Base-by-base conservation (phyloP, 2,888 invertebrate species). In the Alloscopus bannaensis region DNA sequence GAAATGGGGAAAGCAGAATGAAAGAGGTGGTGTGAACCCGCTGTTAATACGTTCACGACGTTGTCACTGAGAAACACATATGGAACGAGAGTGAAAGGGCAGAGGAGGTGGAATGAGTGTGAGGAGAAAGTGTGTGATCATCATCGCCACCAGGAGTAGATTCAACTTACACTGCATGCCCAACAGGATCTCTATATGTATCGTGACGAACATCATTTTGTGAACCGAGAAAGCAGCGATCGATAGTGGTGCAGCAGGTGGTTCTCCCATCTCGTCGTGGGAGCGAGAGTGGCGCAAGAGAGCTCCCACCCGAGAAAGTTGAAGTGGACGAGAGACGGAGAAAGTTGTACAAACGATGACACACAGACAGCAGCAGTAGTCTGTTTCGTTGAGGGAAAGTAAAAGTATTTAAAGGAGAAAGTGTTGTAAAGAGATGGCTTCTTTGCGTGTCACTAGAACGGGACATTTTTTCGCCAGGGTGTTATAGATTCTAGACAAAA, bases 231-330 rank as follows among this genome's bases (percentile, higher is more conserved):
- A 36, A 13, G 36, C 16, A 6, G 50, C n/a, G 20, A 22, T 75
- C 73, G 73, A 75, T 75, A 75, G 42, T 29, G 55, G 59, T 75
- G 73, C 73, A 75, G 73, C 73, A 75, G 73, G 73, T 75, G 73
- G 73, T 75, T 75, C 73, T 66, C 18, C 72, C 72, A 72, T 72
- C 72, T 72, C 55, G 59, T 52, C 62, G 72, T 52, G 62, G 52
- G 52, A 31, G 20, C 29, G 20, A 18, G 40, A 42, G 52, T 52
- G 52, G 64, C 57, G 52, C 60, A 50, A 50, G 50, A 36, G 50
- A 64, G 22, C 26, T 72, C 36, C 28, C 26, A 18, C 20, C 13
- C 24, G 20, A 11, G 29, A 26, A 18, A 3, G 16, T 18, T 24
- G 26, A 26, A 26, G 40, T n/a, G 42, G 13, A 71, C 47, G n/a